Evolutionary conservation across 2,888 invertebrate genomes (phyloP), one percentile per base, ranked within the genome.

Genomic region (Agonopterix arenella): DNA sequence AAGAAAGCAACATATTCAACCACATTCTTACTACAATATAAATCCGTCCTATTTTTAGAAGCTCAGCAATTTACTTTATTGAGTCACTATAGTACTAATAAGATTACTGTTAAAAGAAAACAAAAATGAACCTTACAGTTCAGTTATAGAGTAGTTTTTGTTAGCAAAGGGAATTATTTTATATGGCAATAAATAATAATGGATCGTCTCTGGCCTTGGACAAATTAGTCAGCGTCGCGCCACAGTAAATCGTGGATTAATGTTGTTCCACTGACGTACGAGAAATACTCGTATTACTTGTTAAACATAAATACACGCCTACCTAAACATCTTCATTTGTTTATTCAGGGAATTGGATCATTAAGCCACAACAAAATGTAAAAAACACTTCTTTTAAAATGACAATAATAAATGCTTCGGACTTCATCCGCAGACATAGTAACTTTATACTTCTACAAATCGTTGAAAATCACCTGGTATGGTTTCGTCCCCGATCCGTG

Each of bases 181-280:
- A 80, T 82, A 82, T 67, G 77, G 83, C 68, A 81, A 84, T 84
- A 86, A 86, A 86, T 85, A 84, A 85, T 84, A 84, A 83, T 84
- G 84, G 82, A 77, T 81, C 81, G 76, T 81, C 80, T 71, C 68
- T 73, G 83, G 78, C 85, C 85, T 88, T 88, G 82, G 77, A 64
- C 74, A 78, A 81, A 81, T 85, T 85, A 88, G 84, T 86, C 84
- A 84, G 65, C 68, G 71, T 72, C 72, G 67, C 64, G 65, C 47
- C 62, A 65, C 61, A 61, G 64, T 73, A 70, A 65, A 68, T 70
- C 59, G 60, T 61, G 57, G 56, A 56, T 67, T 60, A 60, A 60
- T 60, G 52, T 54, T 11, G 9, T n/a, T 36, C 38, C 28, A 28
- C 18, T 47, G 46, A 47, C 46, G 8, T 28, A 28, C 41, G 46